Evolutionary conservation across 92 coral and sea anemone genomes (phyloP), one percentile per base, ranked within the genome.

Genomic region (Zoanthus solanderi): DNA sequence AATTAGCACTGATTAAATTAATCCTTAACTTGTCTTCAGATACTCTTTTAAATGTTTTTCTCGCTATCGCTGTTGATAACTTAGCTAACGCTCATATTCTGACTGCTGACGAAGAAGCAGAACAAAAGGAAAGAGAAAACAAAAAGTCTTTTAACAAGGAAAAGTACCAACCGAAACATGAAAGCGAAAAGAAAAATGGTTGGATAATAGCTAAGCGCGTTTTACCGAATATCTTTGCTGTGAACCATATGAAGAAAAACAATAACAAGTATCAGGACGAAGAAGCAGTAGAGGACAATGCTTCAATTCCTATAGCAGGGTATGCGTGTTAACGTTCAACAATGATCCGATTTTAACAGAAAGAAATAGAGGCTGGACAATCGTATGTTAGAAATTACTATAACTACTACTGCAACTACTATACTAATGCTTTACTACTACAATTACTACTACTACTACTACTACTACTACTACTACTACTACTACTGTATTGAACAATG

Each of bases 41-140:
- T 87, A 97, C 99, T 5, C 93, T 97, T 60, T 90, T 97, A 1
- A 97, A 97, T 69, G 99, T 97, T 4, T 97, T 97, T 89, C 91
- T 97, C 71, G 99, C 99, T 76, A 97, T 97, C 84, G 99, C 99
- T 28, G 99, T 97, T n/a, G 99, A 97, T 89, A 97, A 97, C 87
- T 85, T 97, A 34, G 99, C 99, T 32, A 97, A 97, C 84, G 98
- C 99, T 16, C 99, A 97, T 37, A 93, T 97, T 82, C 91, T 97
- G 46, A 97, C 99, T 9, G 93, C 90, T 63, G 99, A 97, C 92
- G 99, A 97, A 68, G 97, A 97, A 78, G 90, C 89, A 31, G 99
- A 95, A 66, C 89, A 92, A 30, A 83, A 73, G 69, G 96, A 95
- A 63, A 83, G 95, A 68, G 93, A 84, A 71, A 83, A 84, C 76